These are phyloP conservation scores for Ectropis grisescens DNA, from an alignment of 1,140 invertebrate genomes.

Conservation along the genomic window DNA sequence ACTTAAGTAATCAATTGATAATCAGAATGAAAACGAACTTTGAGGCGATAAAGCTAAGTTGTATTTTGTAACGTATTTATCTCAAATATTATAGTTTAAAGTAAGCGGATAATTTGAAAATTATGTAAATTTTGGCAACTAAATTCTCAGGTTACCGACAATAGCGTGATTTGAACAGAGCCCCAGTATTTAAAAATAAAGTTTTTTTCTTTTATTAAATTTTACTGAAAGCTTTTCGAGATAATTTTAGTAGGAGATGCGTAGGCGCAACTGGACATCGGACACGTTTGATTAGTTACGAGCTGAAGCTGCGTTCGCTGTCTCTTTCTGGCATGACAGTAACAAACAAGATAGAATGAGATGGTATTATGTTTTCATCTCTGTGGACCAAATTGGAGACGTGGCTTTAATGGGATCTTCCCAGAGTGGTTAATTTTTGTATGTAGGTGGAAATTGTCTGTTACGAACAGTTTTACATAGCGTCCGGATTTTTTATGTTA, in stretches of 20 bases:
- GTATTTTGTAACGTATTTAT: constrained; percentile 23
- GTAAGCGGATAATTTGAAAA: constrained; percentile 21
- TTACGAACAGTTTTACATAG: constrained; percentile 42
- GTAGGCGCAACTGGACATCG: constrained; percentile 47
- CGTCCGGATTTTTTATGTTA: constrained; percentile 42
- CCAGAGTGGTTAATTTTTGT: constrained; percentile 54
- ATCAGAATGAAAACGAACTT: constrained; percentile 16
- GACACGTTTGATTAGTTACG: constrained; percentile 60
- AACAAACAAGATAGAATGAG: constrained; percentile 20
- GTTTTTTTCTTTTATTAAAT: too few species aligned
- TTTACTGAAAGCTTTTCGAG: constrained; percentile 1
- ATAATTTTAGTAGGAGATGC: constrained; percentile 39
- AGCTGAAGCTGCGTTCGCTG: constrained; percentile 37
- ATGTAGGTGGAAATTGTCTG: constrained; percentile 47
- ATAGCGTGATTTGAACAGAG: too few species aligned
- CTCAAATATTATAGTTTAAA: constrained; percentile 24
- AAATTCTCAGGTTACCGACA: background rate
- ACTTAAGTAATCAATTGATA: constrained; percentile 10
- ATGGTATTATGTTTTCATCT: constrained; percentile 42
- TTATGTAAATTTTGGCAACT: constrained; percentile 20
- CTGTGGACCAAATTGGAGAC: constrained; percentile 49
- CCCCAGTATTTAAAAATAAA: too few species aligned
- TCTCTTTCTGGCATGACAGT: constrained; percentile 25
- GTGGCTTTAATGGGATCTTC: constrained; percentile 54
- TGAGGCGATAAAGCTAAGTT: constrained; percentile 8